Conservation (phyloP, 2,113 vertebrate species). For the Prinia subflava region DNA sequence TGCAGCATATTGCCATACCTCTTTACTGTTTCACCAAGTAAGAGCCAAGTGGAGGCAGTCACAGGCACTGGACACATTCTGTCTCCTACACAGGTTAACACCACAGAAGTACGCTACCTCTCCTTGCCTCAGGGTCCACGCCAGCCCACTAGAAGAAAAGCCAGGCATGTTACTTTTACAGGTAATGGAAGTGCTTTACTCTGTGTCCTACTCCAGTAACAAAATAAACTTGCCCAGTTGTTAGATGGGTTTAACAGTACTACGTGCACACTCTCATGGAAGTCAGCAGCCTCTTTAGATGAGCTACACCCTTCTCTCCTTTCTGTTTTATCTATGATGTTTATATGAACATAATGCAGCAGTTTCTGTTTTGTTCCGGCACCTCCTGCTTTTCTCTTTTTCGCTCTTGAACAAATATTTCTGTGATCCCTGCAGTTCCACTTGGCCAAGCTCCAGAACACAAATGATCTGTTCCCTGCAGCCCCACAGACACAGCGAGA, state of each 20-base stretch:
- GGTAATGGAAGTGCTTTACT: slow-evolving; percentile 43
- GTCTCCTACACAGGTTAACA: slow-evolving; percentile 43
- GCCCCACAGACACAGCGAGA: not conserved
- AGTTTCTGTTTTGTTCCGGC: not conserved
- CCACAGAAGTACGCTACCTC: slow-evolving; percentile 61
- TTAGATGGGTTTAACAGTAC: not conserved
- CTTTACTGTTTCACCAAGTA: not conserved
- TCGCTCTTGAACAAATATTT: not conserved
- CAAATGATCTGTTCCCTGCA: not conserved
- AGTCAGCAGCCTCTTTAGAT: not conserved
- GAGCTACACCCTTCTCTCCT: not conserved
- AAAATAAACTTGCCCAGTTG: not conserved
- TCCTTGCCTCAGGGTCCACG: slow-evolving; percentile 64
- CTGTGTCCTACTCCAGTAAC: not conserved
- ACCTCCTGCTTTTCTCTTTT: not conserved
- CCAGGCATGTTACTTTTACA: slow-evolving; percentile 25
- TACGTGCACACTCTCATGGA: not conserved
- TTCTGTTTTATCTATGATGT: not conserved
- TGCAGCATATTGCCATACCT: not conserved
- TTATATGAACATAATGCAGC: not conserved
- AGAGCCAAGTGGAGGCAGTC: not conserved
- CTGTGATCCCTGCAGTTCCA: not conserved
- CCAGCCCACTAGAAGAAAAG: not conserved
- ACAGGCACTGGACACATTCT: not conserved
- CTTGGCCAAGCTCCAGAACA: not conserved